Evolutionary conservation across 2,113 vertebrate species (phyloP).

Genomic region (Chloroceryle aenea): DNA sequence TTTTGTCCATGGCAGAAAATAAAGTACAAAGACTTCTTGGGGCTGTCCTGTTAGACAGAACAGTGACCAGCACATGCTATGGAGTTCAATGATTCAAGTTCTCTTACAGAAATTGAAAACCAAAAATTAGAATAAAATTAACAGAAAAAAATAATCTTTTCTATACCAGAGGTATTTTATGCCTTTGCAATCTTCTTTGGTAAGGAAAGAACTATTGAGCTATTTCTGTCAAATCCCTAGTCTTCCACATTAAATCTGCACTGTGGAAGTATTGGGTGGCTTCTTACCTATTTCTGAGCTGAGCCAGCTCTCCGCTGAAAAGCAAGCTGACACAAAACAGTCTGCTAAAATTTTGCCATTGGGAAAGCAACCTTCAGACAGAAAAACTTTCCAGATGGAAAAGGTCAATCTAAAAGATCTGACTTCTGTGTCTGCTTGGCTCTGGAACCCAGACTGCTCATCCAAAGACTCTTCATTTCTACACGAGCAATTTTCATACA

Average conservation of each 20-base stretch:
- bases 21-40: background rate
- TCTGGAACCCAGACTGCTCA: background rate
- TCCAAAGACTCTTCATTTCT: background rate
- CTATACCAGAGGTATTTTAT: background rate
- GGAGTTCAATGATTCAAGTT: background rate
- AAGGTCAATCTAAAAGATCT: background rate
- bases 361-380: background rate
- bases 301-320: background rate
- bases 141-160: background rate
- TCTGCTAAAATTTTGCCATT: background rate
- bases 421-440: background rate
- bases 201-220: background rate
- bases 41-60: background rate
- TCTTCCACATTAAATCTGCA: background rate
- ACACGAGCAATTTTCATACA: background rate
- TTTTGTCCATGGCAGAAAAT: background rate
- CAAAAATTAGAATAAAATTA: background rate
- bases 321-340: background rate
- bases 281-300: background rate
- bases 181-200: background rate
- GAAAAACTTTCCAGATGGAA: background rate
- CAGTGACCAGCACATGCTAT: background rate
- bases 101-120: background rate
- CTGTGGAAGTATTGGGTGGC: background rate
- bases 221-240: background rate